phyloP scores from a whole-genome alignment of 2,113 vertebrate species.

The Lates calcarifer region DNA sequence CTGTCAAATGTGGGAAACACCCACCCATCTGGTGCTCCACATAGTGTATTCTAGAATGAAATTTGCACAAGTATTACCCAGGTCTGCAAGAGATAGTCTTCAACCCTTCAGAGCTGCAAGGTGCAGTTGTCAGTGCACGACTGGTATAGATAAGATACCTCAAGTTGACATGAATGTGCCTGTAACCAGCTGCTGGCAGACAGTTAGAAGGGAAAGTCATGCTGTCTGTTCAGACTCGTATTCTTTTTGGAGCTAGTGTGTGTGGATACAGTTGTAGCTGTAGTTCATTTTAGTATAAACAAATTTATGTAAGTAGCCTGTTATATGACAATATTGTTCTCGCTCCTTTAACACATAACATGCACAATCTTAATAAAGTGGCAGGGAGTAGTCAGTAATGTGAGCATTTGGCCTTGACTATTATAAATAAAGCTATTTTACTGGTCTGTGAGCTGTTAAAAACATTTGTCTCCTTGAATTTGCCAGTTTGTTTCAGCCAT shows the following conservation, averaged over 20 bases:
- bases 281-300: neutral
- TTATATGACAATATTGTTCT: neutral
- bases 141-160: conserved; percentile 58
- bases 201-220: conserved; percentile 31
- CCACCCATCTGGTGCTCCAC: conserved; percentile 39
- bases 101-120: conserved; percentile 20
- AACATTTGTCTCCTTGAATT: conserved; percentile 40
- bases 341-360: neutral
- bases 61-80: conserved; percentile 9
- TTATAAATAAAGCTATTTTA: conserved; percentile 53
- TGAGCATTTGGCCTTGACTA: neutral
- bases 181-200: conserved; percentile 63
- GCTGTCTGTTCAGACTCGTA: conserved; percentile 16
- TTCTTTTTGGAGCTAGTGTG: neutral
- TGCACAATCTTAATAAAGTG: neutral
- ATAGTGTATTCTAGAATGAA: conserved; percentile 1
- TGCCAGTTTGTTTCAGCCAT: conserved; percentile 21
- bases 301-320: neutral
- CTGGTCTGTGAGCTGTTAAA: neutral
- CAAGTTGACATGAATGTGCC: conserved; percentile 49
- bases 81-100: neutral
- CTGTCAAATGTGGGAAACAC: conserved; percentile 23
- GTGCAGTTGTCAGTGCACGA: conserved; percentile 44
- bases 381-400: neutral
- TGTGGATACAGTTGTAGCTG: neutral